Evolutionary conservation across 2,797 vertebrate genomes (phyloP), one percentile per base, ranked within the genome.

Genomic region (Crenuchus spilurus): DNA sequence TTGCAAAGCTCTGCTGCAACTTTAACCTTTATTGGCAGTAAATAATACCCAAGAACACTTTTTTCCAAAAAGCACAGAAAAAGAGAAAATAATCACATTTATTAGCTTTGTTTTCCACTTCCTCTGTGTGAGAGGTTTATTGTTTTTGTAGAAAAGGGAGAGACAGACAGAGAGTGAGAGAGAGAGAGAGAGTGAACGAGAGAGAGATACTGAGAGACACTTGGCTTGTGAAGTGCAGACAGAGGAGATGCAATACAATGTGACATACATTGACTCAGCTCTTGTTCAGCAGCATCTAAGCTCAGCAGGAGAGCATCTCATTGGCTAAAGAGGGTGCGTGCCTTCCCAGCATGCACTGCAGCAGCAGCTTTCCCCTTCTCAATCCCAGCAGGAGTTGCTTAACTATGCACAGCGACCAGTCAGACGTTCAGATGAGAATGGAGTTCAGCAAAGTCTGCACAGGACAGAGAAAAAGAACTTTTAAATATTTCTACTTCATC

Each of bases 181-280:
- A 1, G 14, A 18, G 20, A 26, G n/a, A 22, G 28, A 48, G 11
- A 42, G 11, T 65, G 31, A 65, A 30, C 48, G 22, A 70, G 39
- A 26, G 48, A 62, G 24, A 42, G 14, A 37, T 20, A 49, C 35
- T 3, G 37, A 65, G 14, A 73, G 46, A 62, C 26, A 14, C 58
- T 41, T 44, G 30, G 61, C 16, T 73, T 18, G 48, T 63, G 63
- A 54, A 41, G 65, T 55, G 67, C 68, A 69, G 65, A 14, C 44
- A 63, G 70, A 8, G 35, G 41, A 58, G 57, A 64, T 51, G 20
- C 62, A 64, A 82, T 75, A 18, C n/a, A 83, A 83, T 83, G 74
- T 75, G 72, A 72, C 75, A 74, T 62, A 68, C 77, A 77, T 77
- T 63, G 73, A 78, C 66, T 75, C 75, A 58, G 68, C 54, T 74